Percentiles rank a stretch among this genome's conserved stretches.
phyloP scores from a whole-genome alignment of 2,113 vertebrate genomes.

The Uropsilus gracilis region DNA sequence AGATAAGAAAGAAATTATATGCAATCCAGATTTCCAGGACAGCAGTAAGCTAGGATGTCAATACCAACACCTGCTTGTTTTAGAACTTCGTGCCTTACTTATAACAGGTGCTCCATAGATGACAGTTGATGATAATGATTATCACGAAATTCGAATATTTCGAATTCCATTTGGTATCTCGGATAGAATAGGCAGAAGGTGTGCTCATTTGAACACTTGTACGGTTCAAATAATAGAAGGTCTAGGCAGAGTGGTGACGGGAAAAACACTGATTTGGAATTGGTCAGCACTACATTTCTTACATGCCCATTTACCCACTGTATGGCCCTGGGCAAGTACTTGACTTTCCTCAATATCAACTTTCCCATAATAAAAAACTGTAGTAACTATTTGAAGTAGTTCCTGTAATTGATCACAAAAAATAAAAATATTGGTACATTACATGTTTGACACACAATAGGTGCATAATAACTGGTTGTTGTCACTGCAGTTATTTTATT shows the following conservation, averaged over 20 bases:
- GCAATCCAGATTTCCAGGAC: neutral
- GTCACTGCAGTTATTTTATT: neutral
- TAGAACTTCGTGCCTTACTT: constrained; percentile 14
- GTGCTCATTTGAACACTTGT: neutral
- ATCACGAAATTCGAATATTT: constrained; percentile 48
- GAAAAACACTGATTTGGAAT: neutral
- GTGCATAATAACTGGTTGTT: neutral
- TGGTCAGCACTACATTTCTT: neutral
- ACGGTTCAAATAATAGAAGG: neutral
- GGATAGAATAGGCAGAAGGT: constrained; percentile 17
- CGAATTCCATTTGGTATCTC: constrained; percentile 14
- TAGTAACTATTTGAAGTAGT: neutral
- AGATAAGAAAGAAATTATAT: constrained; percentile 37
- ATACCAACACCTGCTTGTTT: constrained; percentile 39
- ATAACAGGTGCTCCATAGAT: constrained; percentile 9
- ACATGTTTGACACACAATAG: neutral
- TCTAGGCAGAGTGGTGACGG: neutral
- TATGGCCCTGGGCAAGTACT: neutral
- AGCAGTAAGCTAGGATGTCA: neutral
- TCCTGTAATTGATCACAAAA: constrained; percentile 30
- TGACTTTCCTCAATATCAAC: neutral
- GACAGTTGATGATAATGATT: constrained; percentile 30
- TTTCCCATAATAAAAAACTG: neutral
- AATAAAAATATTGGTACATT: neutral
- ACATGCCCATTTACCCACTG: neutral